Base-by-base conservation (phyloP, 2,113 vertebrate genomes). In the Thermophis baileyi region DNA sequence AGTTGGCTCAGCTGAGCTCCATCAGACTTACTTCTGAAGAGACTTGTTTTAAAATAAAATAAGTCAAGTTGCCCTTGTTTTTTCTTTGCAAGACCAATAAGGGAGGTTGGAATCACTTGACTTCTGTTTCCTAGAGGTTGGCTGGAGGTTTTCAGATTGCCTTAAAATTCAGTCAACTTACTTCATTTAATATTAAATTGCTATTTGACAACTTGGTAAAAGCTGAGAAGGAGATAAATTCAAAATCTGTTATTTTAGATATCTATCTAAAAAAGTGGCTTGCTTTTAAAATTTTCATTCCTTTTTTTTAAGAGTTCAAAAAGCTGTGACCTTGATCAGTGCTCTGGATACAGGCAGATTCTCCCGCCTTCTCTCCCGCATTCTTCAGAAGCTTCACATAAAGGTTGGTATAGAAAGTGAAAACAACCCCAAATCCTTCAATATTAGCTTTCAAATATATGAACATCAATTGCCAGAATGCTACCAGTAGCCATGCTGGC, bases 381-480 rank as follows among this genome's bases (percentile, higher is more conserved):
- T 99, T 91, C 98, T 99, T 91, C 99, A 99, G 94, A 99, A 98
- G 96, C 98, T 99, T 95, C 99, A 99, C 95, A 95, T 99, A 69
- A 99, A 99, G 99, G 99, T 99, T 95, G 87, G 96, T 96, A 89
- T 57, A 74, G n/a, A 49, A 54, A 25, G 50, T 49, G 18, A 30
- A 63, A 50, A 74, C 4, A 0, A 22, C 87, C 18, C 35, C 3
- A 40, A 54, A 20, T 1, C 3, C 0, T 54, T 60, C 44, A 87
- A 12, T 87, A 35, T 30, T 22, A 44, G 18, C 35, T 44, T 81
- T 20, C 35, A 44, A 81, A 81, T 81, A 81, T 44, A 22, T 81
- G 74, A 44, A 3, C 35, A 22, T 81, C 74, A 81, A 0, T 81
- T 81, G 35, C 18, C 35, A 81, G 18, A 81, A 40, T 22, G 7